Evolutionary conservation across 1,140 invertebrate genomes (phyloP), one percentile per base, ranked within the genome.

Genomic region (Sesamia nonagrioides): DNA sequence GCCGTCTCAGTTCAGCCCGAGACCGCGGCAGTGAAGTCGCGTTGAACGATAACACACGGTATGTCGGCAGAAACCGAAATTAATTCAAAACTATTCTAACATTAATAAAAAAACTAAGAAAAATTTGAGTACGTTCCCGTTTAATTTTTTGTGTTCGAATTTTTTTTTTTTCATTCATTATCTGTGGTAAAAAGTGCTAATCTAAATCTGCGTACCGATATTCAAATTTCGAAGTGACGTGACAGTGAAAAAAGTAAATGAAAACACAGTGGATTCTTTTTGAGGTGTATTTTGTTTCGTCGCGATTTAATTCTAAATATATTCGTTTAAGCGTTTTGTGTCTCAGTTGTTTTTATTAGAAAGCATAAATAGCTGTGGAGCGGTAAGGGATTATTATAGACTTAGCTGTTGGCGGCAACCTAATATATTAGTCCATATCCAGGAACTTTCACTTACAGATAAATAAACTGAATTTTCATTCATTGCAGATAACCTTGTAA

Each of bases 341-440:
- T 84, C 84, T 85, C 85, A 83, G 87, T 85, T 88, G 80, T 88
- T 91, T 75, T 50, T 89, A 88, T 84, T 90, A 87, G 85, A 89
- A 89, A 85, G 82, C 86, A 77, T 88, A 91, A 91, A 92, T 93
- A 91, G 84, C 88, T 86, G 73, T 82, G 87, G 82, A 86, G 88
- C 83, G 89, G 91, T 90, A 91, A 92, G 89, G 86, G 79, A 88
- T 90, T 92, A 89, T 90, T 91, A 92, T 91, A 88, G 88, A 83
- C 84, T 84, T 69, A 56, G 68, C 66, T 61, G 77, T 80, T 77
- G 74, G 74, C 50, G 69, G 63, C 73, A 33, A 13, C 71, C 52
- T 72, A 58, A 69, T 76, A 58, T 80, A 75, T 71, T 69, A 68
- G 15, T 72, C 27, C 72, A 58, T 27, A 58, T 69, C 61, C 61